A percentile compares a stretch with the other conserved stretches of the same genome.
Evolutionary conservation across 2,113 vertebrate species (phyloP).

Genomic region (Theropithecus gelada): DNA sequence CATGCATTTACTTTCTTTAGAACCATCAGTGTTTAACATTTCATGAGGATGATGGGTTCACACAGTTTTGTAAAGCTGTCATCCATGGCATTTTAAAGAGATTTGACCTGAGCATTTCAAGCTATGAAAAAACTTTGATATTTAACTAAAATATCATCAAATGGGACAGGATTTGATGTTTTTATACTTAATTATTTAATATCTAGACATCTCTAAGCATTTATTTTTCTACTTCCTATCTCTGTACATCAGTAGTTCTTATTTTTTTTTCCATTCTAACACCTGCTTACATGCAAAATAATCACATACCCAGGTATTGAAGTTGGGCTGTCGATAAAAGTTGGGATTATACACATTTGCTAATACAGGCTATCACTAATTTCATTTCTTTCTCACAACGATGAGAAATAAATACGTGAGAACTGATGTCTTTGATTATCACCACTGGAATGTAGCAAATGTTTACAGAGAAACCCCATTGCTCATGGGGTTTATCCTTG

Average conservation of each 20-base stretch:
- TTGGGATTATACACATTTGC: neutral
- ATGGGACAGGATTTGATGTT: neutral
- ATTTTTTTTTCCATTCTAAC: neutral
- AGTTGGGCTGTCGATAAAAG: too few relatives aligned
- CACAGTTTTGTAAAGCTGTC: constrained; percentile 65
- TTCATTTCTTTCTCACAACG: neutral
- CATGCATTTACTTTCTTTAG: constrained; percentile 54
- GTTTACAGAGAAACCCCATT: neutral
- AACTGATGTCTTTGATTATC: neutral
- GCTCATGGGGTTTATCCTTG: neutral
- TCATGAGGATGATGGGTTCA: constrained; percentile 57
- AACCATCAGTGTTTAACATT: constrained; percentile 62
- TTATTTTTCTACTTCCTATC: constrained; percentile 21
- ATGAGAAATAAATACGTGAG: neutral
- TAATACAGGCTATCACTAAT: neutral
- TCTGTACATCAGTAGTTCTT: neutral
- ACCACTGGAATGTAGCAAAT: constrained; percentile 1
- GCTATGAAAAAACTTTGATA: constrained; percentile 67
- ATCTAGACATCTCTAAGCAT: neutral
- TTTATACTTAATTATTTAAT: constrained; percentile 64
- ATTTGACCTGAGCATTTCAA: neutral
- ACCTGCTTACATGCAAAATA: neutral
- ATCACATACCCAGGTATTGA: neutral
- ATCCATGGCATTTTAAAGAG: constrained; percentile 73
- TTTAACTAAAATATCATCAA: constrained; percentile 75